Percentiles rank a stretch among this genome's conserved stretches.
Evolutionary conservation across 2,888 invertebrate species (phyloP).

Genomic region (Eilema sororculum): DNA sequence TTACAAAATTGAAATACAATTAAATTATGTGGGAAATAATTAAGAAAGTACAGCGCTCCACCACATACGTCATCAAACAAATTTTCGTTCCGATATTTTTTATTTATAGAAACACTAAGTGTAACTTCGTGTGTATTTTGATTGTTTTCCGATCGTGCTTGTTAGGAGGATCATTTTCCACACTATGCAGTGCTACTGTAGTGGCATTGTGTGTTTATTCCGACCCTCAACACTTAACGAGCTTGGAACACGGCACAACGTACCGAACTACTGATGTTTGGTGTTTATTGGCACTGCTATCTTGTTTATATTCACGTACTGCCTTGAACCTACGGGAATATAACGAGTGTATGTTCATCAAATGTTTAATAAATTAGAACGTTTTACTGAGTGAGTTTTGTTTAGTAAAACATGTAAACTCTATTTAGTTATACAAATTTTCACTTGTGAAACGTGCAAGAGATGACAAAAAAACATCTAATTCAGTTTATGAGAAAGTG

Average conservation of each 20-base stretch:
- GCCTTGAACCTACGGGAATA: neutral
- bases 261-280: slow-evolving; percentile 38
- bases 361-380: neutral
- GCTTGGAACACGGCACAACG: slow-evolving; percentile 39
- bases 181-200: slow-evolving; percentile 35
- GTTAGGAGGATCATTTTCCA: slow-evolving; percentile 53
- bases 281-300: slow-evolving; percentile 39
- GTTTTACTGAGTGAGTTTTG: too few relatives aligned
- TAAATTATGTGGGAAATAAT: too few relatives aligned
- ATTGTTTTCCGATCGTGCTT: slow-evolving; percentile 62
- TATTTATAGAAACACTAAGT: slow-evolving; percentile 28
- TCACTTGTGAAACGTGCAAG: too few relatives aligned
- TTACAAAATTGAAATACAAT: too few relatives aligned
- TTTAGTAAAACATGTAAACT: too few relatives aligned
- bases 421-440: too few relatives aligned
- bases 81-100: slow-evolving; percentile 17
- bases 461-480: too few relatives aligned
- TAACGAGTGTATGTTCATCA: neutral
- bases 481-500: too few relatives aligned
- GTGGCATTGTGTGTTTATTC: slow-evolving; percentile 43
- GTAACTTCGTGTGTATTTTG: slow-evolving; percentile 28
- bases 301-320: slow-evolving; percentile 32
- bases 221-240: slow-evolving; percentile 42
- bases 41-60: too few relatives aligned
- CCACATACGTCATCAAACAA: neutral